Conservation (phyloP, 2,113 vertebrate species). For the Chaetura pelagica region DNA sequence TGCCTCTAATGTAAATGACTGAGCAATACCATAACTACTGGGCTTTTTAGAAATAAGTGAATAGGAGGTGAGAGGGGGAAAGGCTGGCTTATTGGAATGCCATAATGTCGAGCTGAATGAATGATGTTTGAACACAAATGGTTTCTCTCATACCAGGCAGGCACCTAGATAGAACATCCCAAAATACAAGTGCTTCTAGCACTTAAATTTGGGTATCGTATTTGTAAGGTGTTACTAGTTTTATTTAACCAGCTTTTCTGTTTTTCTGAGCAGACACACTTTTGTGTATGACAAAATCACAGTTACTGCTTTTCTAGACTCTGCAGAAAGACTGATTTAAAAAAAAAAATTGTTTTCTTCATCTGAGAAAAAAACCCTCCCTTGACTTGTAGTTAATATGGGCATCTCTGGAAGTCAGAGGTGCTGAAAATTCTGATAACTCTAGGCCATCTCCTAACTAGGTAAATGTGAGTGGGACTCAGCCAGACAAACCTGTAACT, state of each 20-base stretch:
- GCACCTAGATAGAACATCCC: neutral
- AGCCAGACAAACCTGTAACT: accelerated
- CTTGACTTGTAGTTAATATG: neutral
- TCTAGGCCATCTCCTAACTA: neutral
- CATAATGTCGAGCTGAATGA: accelerated
- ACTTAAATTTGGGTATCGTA: neutral
- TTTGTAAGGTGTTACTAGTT: neutral
- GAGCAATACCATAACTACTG: neutral
- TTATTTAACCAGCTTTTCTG: neutral
- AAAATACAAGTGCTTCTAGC: neutral
- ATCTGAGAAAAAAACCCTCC: neutral
- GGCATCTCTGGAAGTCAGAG: neutral
- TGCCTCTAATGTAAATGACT: neutral
- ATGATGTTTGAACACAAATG: neutral
- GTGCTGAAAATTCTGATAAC: neutral
- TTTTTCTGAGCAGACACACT: neutral
- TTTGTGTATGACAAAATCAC: neutral
- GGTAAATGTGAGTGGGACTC: neutral
- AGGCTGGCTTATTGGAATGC: neutral
- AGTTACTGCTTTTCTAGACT: neutral
- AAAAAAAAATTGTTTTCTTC: neutral
- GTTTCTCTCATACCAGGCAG: neutral
- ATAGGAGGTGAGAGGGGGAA: neutral
- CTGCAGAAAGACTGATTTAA: neutral
- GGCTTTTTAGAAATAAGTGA: neutral